Percentiles rank a stretch among this genome's conserved stretches.
phyloP scores from a whole-genome alignment of 2,888 invertebrate species.

The Ophioninae sp. region DNA sequence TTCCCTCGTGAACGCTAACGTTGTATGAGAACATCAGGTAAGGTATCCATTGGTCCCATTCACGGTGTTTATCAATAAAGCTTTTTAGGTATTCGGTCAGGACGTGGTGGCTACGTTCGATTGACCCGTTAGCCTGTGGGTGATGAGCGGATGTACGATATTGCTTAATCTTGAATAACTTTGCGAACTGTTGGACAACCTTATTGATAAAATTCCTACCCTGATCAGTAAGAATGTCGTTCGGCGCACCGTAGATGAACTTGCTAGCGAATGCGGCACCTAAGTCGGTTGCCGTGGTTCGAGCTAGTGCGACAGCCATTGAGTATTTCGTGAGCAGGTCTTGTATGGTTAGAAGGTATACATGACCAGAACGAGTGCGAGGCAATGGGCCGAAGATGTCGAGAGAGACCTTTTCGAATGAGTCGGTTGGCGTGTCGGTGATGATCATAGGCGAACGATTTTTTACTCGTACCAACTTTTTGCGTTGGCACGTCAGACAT shows the following conservation, averaged over 20 bases:
- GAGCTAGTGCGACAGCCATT: neutral
- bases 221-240: constrained; percentile 10
- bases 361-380: neutral
- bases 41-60: constrained; percentile 23
- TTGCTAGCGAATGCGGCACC: constrained; percentile 14
- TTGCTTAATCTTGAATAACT: constrained; percentile 11
- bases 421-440: constrained; percentile 4
- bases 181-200: neutral
- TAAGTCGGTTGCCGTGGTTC: neutral
- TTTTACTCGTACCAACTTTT: constrained; percentile 41
- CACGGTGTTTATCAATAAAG: neutral
- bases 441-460: constrained; percentile 33
- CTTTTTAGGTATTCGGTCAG: constrained; percentile 15
- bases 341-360: neutral
- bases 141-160: constrained; percentile 12
- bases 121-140: constrained; percentile 1
- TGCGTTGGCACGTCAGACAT: constrained; percentile 59
- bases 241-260: constrained; percentile 17
- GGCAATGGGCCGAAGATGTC: constrained; percentile 23
- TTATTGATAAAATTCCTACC: constrained; percentile 4
- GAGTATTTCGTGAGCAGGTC: constrained; percentile 22
- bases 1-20: constrained; percentile 16
- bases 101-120: constrained; percentile 14
- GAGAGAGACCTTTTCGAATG: neutral
- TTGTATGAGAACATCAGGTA: constrained; percentile 20